These are phyloP conservation scores for Pyrgus malvae DNA, from an alignment of 2,888 invertebrate genomes.

Conservation along the genomic window DNA sequence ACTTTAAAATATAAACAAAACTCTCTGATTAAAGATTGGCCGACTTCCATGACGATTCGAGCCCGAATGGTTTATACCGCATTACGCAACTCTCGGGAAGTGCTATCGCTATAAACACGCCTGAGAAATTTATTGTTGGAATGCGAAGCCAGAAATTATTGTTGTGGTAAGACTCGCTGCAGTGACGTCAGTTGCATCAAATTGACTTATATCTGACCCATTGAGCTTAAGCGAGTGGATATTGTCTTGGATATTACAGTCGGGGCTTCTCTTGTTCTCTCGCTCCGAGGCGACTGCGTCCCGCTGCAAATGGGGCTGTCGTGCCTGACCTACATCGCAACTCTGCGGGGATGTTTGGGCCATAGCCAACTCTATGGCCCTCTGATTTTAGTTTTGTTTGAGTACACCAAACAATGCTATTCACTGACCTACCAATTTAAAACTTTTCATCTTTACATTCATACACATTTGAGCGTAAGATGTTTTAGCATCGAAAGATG, in stretches of 20 bases:
- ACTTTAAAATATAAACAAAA: constrained; percentile 8
- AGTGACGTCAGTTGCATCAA: constrained; percentile 18
- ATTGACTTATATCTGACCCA: constrained; percentile 18
- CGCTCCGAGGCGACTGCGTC: constrained; percentile 36
- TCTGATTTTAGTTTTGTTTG: constrained; percentile 26
- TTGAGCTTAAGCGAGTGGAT: background rate
- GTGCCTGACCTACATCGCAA: constrained; percentile 73
- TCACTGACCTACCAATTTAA: background rate
- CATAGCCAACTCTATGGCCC: constrained; percentile 59
- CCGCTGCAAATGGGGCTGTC: constrained; percentile 55
- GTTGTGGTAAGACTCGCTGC: background rate
- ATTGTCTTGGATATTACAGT: constrained; percentile 13
- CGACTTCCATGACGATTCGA: constrained; percentile 11
- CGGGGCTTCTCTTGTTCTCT: constrained; percentile 24
- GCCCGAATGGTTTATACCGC: constrained; percentile 8
- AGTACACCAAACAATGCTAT: background rate
- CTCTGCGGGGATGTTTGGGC: constrained; percentile 56
- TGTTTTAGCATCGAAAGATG: background rate
- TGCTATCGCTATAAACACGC: constrained; percentile 12
- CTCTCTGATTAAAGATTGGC: constrained; percentile 5
- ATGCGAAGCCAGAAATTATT: background rate
- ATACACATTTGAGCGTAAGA: background rate
- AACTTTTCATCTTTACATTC: background rate
- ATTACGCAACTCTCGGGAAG: constrained; percentile 16
- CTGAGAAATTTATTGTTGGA: constrained; percentile 9